Base-by-base conservation (phyloP, 2,797 vertebrate genomes). In the Alca torda region DNA sequence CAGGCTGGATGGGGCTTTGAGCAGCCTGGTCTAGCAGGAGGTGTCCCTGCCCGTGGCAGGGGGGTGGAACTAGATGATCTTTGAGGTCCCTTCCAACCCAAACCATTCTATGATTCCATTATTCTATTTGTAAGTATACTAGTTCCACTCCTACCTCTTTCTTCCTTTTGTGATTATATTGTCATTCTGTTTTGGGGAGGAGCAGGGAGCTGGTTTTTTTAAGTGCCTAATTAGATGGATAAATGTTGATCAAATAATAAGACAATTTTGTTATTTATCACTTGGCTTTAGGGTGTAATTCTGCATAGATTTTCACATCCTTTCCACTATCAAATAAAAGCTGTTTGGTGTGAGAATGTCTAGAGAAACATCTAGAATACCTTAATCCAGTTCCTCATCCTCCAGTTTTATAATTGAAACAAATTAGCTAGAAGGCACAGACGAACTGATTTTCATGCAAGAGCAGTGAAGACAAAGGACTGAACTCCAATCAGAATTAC, bases 141-240 rank as follows among this genome's bases (percentile, higher is more conserved):
- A 43, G 11, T 67, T 83, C 12, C 23, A 48, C 9, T 83, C 15
- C 51, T 83, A 77, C 54, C 8, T 54, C 15, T 60, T 75, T 82
- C 17, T 35, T 86, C 24, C 24, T 79, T 30, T 2, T 85, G 15
- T 28, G 60, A 17, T 51, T 92, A 18, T 41, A 70, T 33, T 89
- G 19, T 59, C 16, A 33, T 78, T 53, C 25, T 26, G 2, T 41
- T 82, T 25, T 46, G 26, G 39, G 16, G 45, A 35, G 6, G 11
- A 79, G 21, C 0, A 1, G 5, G 4, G 4, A 63, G 10, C 20
- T 67, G 5, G 12, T 68, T 45, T 14, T 0, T 41, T n/a, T 60
- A 56, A 87, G 23, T 61, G 16, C 31, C 67, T 43, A 77, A 56
- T 12, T 30, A 67, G 23, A n/a, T 21, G 16, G 14, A 43, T 73